Evolutionary conservation across 2,797 vertebrate species (phyloP).

Genomic region (Muscicapa comitata): DNA sequence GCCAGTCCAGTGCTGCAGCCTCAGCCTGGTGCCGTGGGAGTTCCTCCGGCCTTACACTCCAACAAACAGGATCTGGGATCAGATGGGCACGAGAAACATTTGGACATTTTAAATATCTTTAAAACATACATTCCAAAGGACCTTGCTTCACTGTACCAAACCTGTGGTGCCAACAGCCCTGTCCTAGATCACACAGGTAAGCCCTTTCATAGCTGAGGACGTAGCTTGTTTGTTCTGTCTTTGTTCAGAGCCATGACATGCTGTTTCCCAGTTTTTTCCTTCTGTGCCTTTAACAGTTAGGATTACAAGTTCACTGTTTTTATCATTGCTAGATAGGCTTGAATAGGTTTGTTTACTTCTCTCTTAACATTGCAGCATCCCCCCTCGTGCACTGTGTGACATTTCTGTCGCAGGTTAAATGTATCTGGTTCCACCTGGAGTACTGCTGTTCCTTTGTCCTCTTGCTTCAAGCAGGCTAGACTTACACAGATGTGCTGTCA

Average conservation of each 20-base stretch:
- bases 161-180: conserved; percentile 87
- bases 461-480: not conserved
- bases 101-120: conserved; percentile 88
- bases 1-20: conserved; percentile 43
- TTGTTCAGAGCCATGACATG: not conserved
- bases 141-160: conserved; percentile 89
- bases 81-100: conserved; percentile 78
- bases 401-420: conserved; percentile 17
- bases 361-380: not conserved
- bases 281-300: not conserved
- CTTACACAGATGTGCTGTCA: conserved; percentile 37
- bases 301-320: conserved; percentile 5
- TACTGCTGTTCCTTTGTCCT: conserved; percentile 7
- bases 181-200: conserved; percentile 87
- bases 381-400: not conserved
- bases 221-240: not conserved
- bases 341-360: not conserved
- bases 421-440: conserved; percentile 2
- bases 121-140: conserved; percentile 94
- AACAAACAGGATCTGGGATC: conserved; percentile 77
- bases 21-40: conserved; percentile 40
- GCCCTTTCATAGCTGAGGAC: not conserved
- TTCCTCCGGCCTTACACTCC: conserved; percentile 50
- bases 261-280: not conserved
- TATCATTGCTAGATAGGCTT: conserved; percentile 19